A percentile compares a stretch with the other conserved stretches of the same genome.
Evolutionary conservation across 2,113 vertebrate species (phyloP).

Genomic region (Crotophaga sulcirostris): DNA sequence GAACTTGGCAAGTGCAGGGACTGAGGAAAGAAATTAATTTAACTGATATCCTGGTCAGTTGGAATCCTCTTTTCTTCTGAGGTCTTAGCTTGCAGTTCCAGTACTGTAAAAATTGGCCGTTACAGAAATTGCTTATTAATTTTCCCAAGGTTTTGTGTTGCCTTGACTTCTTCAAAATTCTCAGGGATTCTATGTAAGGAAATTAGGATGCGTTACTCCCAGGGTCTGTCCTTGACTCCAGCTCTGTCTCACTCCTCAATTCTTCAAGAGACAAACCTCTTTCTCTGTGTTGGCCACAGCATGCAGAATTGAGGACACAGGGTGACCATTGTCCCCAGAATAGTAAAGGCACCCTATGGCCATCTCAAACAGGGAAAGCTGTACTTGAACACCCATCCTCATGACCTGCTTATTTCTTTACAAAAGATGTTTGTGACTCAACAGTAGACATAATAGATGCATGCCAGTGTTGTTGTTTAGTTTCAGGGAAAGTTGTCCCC

Average conservation of each 20-base stretch:
- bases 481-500: not conserved
- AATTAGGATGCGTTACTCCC: not conserved
- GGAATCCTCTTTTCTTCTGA: not conserved
- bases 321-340: not conserved
- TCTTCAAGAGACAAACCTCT: not conserved
- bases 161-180: not conserved
- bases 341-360: not conserved
- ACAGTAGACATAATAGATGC: not conserved
- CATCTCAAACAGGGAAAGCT: not conserved
- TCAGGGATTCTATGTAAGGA: not conserved
- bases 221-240: not conserved
- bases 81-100: not conserved
- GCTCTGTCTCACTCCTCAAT: not conserved
- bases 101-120: not conserved
- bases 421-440: not conserved
- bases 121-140: not conserved
- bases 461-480: not conserved
- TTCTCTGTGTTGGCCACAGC: not conserved
- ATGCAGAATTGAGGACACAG: not conserved
- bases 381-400: not conserved
- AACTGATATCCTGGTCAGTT: not conserved
- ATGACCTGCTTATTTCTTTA: not conserved
- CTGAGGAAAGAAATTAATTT: constrained; percentile 37
- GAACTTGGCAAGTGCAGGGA: constrained; percentile 11
- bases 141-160: constrained; percentile 33